A percentile compares a stretch with the other conserved stretches of the same genome.
phyloP scores from a whole-genome alignment of 2,113 vertebrate genomes.

The Phalacrocorax brasilianus region DNA sequence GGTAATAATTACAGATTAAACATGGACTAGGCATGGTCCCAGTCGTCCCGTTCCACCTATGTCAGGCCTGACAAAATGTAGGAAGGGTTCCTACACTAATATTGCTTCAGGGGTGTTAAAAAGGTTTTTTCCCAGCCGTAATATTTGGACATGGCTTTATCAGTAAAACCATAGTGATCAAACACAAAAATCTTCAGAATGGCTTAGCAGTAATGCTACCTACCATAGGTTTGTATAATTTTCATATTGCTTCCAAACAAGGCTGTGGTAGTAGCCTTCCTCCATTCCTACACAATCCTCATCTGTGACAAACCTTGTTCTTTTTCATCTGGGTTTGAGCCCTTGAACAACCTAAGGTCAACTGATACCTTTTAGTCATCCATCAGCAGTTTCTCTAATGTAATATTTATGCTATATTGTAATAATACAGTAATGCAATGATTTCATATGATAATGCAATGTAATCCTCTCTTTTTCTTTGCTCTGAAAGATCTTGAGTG shows the following conservation, averaged over 20 bases:
- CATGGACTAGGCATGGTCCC: background rate
- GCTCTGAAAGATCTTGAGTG: background rate
- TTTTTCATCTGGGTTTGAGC: background rate
- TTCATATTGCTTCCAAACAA: background rate
- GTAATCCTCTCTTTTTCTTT: background rate
- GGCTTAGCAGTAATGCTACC: background rate
- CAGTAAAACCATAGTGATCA: background rate
- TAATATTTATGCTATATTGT: background rate
- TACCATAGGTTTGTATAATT: background rate
- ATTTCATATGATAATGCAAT: background rate
- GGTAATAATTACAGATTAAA: conserved; percentile 36
- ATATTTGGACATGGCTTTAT: background rate
- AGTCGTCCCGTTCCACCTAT: background rate
- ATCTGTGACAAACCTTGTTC: background rate
- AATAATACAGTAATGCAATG: background rate
- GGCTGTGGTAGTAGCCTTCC: background rate
- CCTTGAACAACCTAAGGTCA: background rate
- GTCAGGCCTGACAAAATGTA: background rate
- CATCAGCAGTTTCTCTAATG: background rate
- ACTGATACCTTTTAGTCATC: background rate
- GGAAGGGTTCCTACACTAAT: background rate
- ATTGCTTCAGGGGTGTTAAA: background rate
- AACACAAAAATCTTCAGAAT: background rate
- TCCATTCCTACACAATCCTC: background rate
- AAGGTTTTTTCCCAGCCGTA: background rate